phyloP scores from a whole-genome alignment of 2,888 invertebrate species.

The Epirrita christyi region DNA sequence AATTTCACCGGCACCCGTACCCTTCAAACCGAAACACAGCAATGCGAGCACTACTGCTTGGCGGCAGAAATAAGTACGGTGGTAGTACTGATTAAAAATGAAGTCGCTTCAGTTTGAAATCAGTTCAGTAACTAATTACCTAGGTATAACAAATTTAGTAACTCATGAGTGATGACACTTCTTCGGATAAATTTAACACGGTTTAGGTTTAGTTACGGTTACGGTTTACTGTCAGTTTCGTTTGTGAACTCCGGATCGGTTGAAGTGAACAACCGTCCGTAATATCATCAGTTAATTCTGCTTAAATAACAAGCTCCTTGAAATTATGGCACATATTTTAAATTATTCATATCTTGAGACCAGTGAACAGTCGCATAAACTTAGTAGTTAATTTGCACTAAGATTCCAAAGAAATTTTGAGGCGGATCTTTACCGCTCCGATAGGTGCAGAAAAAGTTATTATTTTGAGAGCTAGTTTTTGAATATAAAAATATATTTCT shows the following conservation, averaged over 20 bases:
- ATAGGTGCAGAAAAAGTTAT: slow-evolving; percentile 1
- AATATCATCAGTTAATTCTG: neutral
- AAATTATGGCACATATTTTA: slow-evolving; percentile 3
- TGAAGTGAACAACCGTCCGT: neutral
- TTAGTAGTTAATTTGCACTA: slow-evolving; percentile 2
- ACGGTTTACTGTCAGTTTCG: neutral
- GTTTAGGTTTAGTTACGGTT: no score
- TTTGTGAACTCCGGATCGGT: neutral
- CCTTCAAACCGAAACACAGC: no score
- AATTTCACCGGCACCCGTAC: no score
- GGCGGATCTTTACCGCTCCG: neutral
- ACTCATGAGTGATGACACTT: no score
- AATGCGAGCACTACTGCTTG: no score
- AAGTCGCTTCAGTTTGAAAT: no score
- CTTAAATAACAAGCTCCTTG: slow-evolving; percentile 5
- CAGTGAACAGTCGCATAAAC: slow-evolving; percentile 8
- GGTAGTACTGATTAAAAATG: no score
- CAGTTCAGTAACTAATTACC: no score
- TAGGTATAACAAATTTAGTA: no score
- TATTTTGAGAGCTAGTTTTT: neutral
- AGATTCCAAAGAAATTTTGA: slow-evolving; percentile 2
- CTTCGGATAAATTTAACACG: no score
- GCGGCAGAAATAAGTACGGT: no score
- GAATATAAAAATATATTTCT: neutral
- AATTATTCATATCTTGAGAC: slow-evolving; percentile 7